Percentiles rank a stretch among this genome's conserved stretches.
Evolutionary conservation across 2,888 invertebrate genomes (phyloP).

Genomic region (Amaurobius ferox): DNA sequence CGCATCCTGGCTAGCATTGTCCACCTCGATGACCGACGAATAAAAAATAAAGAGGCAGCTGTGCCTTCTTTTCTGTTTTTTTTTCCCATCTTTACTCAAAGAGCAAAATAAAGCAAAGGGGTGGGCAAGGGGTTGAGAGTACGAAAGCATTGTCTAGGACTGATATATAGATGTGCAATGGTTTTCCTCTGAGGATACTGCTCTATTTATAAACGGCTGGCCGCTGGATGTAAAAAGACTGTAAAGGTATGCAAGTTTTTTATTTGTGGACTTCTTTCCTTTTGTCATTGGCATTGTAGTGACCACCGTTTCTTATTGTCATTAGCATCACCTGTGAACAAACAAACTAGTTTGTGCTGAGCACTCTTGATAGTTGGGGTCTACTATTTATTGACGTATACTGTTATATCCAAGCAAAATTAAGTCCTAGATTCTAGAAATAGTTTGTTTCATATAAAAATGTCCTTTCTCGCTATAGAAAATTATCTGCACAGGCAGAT

Average conservation of each 20-base stretch:
- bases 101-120: background rate
- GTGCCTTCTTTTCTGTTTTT: background rate
- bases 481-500: too few relatives aligned
- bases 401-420: too few relatives aligned
- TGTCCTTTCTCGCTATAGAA: too few relatives aligned
- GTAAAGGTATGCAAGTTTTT: background rate
- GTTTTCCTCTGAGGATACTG: background rate
- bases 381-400: too few relatives aligned
- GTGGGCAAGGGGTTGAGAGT: background rate
- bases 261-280: background rate
- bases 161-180: background rate
- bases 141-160: background rate
- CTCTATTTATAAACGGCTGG: background rate
- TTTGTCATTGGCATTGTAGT: too few relatives aligned
- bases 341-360: too few relatives aligned
- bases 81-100: background rate
- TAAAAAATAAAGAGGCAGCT: background rate
- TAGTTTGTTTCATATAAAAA: too few relatives aligned
- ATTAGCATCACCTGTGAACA: too few relatives aligned
- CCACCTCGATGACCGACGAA: background rate
- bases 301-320: too few relatives aligned
- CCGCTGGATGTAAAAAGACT: background rate
- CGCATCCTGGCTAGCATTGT: background rate
- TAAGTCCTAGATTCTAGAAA: too few relatives aligned
- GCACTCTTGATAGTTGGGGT: too few relatives aligned